Base-by-base conservation (phyloP, 2,797 vertebrate species). In the Periparus ater region DNA sequence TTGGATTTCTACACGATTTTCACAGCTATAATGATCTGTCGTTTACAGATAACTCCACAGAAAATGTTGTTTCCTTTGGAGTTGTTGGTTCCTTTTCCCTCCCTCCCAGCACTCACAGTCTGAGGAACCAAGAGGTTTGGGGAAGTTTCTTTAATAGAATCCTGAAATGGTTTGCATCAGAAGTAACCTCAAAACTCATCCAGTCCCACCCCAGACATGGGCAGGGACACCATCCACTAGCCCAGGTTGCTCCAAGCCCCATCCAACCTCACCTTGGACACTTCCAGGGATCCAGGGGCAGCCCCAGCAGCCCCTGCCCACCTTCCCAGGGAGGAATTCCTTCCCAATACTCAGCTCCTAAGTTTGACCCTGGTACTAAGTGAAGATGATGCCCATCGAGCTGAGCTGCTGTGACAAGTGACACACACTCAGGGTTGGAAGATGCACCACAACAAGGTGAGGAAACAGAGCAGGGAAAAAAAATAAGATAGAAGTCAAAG, bases 221-320 rank as follows among this genome's bases (percentile, higher is more conserved):
- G 22, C 30, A 89, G 57, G 26, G 45, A 47, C n/a, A 53, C 9
- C 12, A 65, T 3, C 30, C 51, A 40, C 25, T 2, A 0, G 0
- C 13, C 40, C 51, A 84, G 26, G 13, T 0, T 34, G 29, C 29
- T 65, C 38, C 16, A 29, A 62, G 42, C 3, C 22, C 18, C 0
- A 0, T 32, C 26, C 57, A 76, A 0, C 21, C 38, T 32, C 29
- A 10, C n/a, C 51, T 14, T 8, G 45, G 38, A 0, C 38, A 34
- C 8, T 30, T 0, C 10, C 72, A 83, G 50, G 25, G 29, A 63
- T 71, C 17, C 51, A 50, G 57, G n/a, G 14, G 8, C 63, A 63
- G 23, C 50, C 36, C 21, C 50, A 76, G 50, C 70, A 88, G 40
- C 22, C 34, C 32, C 42, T 55, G 0, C 0, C 4, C 62, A 68